Evolutionary conservation across 1,140 invertebrate genomes (phyloP).

Genomic region (Hydropsyche tenuis): DNA sequence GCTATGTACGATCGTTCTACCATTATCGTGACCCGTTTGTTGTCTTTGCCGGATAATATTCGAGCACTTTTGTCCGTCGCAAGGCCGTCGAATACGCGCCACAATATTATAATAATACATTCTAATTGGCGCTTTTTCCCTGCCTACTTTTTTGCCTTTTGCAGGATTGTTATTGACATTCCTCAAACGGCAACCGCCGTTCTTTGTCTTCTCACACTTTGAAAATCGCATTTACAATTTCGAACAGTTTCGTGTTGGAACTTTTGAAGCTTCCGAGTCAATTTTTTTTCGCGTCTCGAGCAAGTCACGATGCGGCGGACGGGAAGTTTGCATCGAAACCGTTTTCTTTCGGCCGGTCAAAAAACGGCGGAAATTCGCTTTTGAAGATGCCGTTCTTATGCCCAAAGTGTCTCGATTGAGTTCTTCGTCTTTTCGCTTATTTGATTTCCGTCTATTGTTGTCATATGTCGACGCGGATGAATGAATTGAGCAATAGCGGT

Average conservation of each 20-base stretch:
- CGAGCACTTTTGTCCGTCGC: neutral
- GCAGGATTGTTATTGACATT: slow-evolving; percentile 13
- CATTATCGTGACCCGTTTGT: slow-evolving; percentile 18
- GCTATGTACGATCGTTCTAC: neutral
- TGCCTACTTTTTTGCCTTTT: neutral
- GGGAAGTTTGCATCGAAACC: neutral
- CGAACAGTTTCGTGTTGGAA: neutral
- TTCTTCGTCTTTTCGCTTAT: neutral
- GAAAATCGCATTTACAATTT: too few relatives aligned
- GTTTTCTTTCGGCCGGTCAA: neutral
- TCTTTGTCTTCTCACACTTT: neutral
- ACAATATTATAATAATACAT: slow-evolving; percentile 11
- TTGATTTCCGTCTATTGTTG: slow-evolving; percentile 14
- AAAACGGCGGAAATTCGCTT: neutral
- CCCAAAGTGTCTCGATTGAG: slow-evolving; percentile 2
- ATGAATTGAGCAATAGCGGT: too few relatives aligned
- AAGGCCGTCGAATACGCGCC: slow-evolving; percentile 8
- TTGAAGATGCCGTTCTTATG: slow-evolving; percentile 15
- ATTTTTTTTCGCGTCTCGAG: neutral
- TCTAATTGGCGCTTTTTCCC: slow-evolving; percentile 15
- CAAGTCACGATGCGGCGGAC: neutral
- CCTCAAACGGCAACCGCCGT: neutral
- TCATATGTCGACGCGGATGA: neutral
- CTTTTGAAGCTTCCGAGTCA: neutral
- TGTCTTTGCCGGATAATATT: slow-evolving; percentile 6